Base-by-base conservation (phyloP, 2,888 invertebrate genomes). In the Apotomis turbidana region DNA sequence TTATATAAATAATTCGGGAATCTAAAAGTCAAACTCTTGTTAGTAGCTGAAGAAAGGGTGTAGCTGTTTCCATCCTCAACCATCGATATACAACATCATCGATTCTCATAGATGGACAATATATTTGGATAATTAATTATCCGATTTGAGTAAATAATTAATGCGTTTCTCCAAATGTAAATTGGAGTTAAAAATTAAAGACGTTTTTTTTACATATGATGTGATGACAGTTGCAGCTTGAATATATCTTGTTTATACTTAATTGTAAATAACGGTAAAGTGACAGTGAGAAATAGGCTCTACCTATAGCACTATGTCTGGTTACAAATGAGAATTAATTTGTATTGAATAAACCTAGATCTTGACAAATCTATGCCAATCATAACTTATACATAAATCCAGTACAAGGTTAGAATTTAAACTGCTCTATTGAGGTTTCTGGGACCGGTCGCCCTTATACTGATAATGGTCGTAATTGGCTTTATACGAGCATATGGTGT, bases 391-490 rank as follows among this genome's bases (percentile, higher is more conserved):
- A 52, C 15, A 58, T 59, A 4, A 41, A 68, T 68, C 36, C 51
- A 63, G 68, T 41, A 68, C 63, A 63, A 68, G 72, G 68, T 46
- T 68, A 68, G 63, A 63, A 62, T 58, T 63, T 38, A 67, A 67
- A 61, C 68, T 68, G 49, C 27, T 61, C 27, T 12, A 84, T 81
- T 80, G 78, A 84, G 83, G 84, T 85, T 81, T 83, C 79, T 85
- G 76, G 80, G 76, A 85, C 85, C 70, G 79, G 85, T 82, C 79
- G 81, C 80, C 85, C 85, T 86, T 83, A 83, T 75, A 74, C 74
- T 74, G 73, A 63, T 72, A 72, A 68, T 63, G 44, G 58, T 71
- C 41, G 58, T 44, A 62, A 63, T 68, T 46, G 72, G 58, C 36
- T 63, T 68, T 68, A 62, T 71, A 68, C 51, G 62, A 59, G 58